Evolutionary conservation across 2,113 vertebrate genomes (phyloP), one percentile per base, ranked within the genome.

Genomic region (Aythya baeri): DNA sequence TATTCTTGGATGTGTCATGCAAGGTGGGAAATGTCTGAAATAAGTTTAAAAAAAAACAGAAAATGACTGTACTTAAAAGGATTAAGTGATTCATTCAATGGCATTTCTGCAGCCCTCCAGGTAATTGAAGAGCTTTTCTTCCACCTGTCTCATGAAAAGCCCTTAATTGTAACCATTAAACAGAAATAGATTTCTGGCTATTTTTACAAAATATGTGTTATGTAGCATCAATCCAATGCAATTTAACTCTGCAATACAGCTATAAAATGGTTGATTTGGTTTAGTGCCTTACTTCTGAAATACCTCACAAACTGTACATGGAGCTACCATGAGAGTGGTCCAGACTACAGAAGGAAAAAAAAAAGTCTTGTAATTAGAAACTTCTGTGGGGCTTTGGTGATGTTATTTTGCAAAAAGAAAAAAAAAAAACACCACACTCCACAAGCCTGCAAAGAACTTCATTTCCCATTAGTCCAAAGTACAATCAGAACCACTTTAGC

Each of bases 121-220:
- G 76, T 93, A 96, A 96, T 62, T 87, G 89, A 96, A 94, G 68
- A 94, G 27, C 85, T 88, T 79, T 92, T 93, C 62, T 94, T 85
- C 68, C 23, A 88, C 79, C 50, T 79, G 58, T 90, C 55, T 83
- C 66, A 58, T 82, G 31, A 52, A 67, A 78, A 49, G 50, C 16
- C n/a, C 65, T 89, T 79, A 95, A 86, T 77, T 87, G 50, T 36
- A 94, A 80, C 36, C 49, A 83, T 17, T 82, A 82, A 81, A 94
- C 92, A 32, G 68, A 95, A 97, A 77, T 68, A 93, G 27, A 63
- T 91, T 93, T 55, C 92, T 82, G 62, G 36, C 67, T 91, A 71
- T 81, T 97, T 96, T 83, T 93, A 65, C 41, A 74, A 92, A 94
- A 76, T 89, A 10, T 9, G 16, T 32, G 50, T 84, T 95, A 82